Conservation (phyloP, 2,888 invertebrate genomes). For the Autographa gamma region DNA sequence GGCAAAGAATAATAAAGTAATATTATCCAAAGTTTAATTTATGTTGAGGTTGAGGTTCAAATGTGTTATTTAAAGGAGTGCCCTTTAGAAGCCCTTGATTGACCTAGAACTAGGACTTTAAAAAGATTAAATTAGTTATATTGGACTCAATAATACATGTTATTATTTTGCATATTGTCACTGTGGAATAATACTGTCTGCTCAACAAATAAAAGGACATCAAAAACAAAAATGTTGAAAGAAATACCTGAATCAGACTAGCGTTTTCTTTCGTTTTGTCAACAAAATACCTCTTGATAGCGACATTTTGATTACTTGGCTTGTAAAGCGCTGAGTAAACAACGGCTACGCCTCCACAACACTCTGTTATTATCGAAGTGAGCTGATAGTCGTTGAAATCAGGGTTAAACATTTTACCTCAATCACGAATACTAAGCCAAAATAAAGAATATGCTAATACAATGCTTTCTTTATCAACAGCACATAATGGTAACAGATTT, state of each 20-base stretch:
- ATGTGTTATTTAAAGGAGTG: constrained; percentile 11
- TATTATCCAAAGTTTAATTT: no score
- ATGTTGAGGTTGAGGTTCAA: no score
- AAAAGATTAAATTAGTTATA: neutral
- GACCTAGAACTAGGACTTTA: constrained; percentile 34
- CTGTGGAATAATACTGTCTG: neutral
- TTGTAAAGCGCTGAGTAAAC: constrained; percentile 92
- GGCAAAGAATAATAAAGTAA: no score
- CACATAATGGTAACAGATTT: constrained; percentile 43
- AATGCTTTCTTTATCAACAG: constrained; percentile 40
- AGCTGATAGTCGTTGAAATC: constrained; percentile 91
- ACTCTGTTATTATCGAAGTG: constrained; percentile 91
- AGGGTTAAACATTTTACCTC: constrained; percentile 87
- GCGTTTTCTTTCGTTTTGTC: constrained; percentile 91
- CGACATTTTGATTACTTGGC: constrained; percentile 91
- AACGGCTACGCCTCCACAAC: constrained; percentile 91
- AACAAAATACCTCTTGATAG: constrained; percentile 93
- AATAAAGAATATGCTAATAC: constrained; percentile 29
- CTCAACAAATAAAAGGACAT: neutral
- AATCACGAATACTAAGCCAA: constrained; percentile 33
- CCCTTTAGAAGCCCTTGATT: constrained; percentile 51
- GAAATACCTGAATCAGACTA: constrained; percentile 87
- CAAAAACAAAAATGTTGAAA: constrained; percentile 1
- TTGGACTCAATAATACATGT: constrained; percentile 10
- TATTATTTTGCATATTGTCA: neutral